phyloP scores from a whole-genome alignment of 2,797 vertebrate genomes.

The Hipposideros larvatus region DNA sequence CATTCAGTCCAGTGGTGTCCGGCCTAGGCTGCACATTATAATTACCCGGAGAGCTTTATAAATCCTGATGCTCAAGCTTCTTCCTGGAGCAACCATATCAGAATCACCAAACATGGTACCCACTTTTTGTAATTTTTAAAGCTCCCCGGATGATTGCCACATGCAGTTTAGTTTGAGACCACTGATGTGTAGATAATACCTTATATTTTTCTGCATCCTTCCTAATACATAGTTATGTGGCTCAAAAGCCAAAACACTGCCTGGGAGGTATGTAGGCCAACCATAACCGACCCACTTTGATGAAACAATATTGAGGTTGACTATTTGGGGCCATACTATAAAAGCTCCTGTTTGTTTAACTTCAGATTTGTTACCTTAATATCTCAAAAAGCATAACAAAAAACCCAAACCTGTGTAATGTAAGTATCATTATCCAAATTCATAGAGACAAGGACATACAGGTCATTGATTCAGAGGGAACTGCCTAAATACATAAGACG shows the following conservation, averaged over 20 bases:
- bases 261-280: not conserved
- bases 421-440: not conserved
- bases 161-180: conserved; percentile 17
- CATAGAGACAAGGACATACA: not conserved
- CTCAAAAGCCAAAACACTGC: not conserved
- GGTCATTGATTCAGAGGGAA: not conserved
- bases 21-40: not conserved
- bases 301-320: not conserved
- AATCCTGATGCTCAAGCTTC: not conserved
- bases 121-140: conserved; percentile 57
- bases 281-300: not conserved
- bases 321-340: not conserved
- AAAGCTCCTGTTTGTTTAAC: not conserved
- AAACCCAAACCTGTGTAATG: not conserved
- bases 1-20: not conserved
- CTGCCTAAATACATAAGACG: not conserved
- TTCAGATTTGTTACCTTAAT: not conserved
- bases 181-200: not conserved
- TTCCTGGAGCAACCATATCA: conserved; percentile 49
- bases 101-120: not conserved
- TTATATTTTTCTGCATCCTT: not conserved
- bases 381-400: not conserved
- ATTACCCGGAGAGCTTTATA: conserved; percentile 14
- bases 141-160: not conserved
- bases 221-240: not conserved